These are phyloP conservation scores for Stigmatopora nigra DNA, from an alignment of 2,113 vertebrate species.

Conservation along the genomic window DNA sequence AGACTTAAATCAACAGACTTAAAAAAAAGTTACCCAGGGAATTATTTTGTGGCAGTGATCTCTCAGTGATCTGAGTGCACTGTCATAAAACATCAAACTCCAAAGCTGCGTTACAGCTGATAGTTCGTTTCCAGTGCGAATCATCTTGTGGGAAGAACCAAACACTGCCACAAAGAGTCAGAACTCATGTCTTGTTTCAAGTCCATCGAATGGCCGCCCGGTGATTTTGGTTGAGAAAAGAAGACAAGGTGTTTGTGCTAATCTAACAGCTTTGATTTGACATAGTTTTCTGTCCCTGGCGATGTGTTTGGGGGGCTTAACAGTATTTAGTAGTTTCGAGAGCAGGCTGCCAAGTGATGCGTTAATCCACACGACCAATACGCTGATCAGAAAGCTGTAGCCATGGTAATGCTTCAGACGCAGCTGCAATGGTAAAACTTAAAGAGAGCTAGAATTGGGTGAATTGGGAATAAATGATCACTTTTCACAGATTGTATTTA, in stretches of 20 bases:
- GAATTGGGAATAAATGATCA: too few species aligned
- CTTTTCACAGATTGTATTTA: too few species aligned
- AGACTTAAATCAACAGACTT: too few species aligned
- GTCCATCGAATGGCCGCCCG: background rate
- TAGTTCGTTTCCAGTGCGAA: background rate
- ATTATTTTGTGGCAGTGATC: too few species aligned
- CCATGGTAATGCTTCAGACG: too few species aligned
- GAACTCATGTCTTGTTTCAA: constrained; percentile 5
- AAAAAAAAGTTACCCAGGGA: too few species aligned
- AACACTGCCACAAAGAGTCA: background rate
- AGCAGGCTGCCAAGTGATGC: constrained; percentile 48
- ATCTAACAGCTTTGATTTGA: background rate
- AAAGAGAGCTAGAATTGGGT: too few species aligned
- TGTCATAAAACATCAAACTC: background rate
- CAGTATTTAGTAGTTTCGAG: constrained; percentile 48
- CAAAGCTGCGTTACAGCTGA: background rate
- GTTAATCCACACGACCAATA: constrained; percentile 39
- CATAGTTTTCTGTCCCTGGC: constrained; percentile 7
- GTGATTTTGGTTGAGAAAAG: background rate
- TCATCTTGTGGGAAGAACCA: background rate
- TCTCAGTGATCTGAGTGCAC: too few species aligned
- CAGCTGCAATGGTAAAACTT: too few species aligned
- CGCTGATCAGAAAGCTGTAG: constrained; percentile 23
- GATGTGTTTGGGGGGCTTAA: constrained; percentile 32
- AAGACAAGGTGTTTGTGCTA: constrained; percentile 7